Evolutionary conservation across 2,888 invertebrate genomes (phyloP).

Genomic region (Calliphora vomitoria): DNA sequence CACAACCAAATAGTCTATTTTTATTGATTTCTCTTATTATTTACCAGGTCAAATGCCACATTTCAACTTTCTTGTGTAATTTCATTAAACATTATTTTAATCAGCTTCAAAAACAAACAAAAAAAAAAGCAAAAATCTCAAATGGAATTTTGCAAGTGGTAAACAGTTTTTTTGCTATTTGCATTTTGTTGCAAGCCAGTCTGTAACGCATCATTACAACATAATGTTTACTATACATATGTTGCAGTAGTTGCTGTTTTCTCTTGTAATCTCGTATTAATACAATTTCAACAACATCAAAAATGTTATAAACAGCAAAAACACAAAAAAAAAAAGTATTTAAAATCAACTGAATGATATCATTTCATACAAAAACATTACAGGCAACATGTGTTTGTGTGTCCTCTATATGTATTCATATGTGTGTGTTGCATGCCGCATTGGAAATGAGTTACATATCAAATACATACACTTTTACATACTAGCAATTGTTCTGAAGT

Average conservation of each 20-base stretch:
- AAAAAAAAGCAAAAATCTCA: neutral
- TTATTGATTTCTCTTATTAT: too few species aligned
- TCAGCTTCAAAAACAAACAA: neutral
- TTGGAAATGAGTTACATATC: constrained; percentile 34
- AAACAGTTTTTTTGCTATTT: constrained; percentile 8
- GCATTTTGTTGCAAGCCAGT: constrained; percentile 19
- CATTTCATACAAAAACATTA: neutral
- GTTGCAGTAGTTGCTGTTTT: constrained; percentile 35
- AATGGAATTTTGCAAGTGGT: constrained; percentile 43
- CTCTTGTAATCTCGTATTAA: constrained; percentile 64
- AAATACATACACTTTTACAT: neutral
- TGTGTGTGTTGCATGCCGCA: constrained; percentile 6
- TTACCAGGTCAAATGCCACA: constrained; percentile 4
- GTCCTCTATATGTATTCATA: constrained; percentile 2
- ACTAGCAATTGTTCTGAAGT: neutral
- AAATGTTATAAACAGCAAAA: constrained; percentile 20
- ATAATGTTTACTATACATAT: constrained; percentile 5
- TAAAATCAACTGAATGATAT: constrained; percentile 43
- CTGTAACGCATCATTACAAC: constrained; percentile 34
- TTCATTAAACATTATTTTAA: constrained; percentile 27
- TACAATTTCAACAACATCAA: constrained; percentile 52
- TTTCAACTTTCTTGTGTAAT: neutral
- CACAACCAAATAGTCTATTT: too few species aligned
- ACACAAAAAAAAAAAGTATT: neutral
- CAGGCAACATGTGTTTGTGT: neutral